These are phyloP conservation scores for Ischnura elegans DNA, from an alignment of 2,888 invertebrate species.

Conservation along the genomic window DNA sequence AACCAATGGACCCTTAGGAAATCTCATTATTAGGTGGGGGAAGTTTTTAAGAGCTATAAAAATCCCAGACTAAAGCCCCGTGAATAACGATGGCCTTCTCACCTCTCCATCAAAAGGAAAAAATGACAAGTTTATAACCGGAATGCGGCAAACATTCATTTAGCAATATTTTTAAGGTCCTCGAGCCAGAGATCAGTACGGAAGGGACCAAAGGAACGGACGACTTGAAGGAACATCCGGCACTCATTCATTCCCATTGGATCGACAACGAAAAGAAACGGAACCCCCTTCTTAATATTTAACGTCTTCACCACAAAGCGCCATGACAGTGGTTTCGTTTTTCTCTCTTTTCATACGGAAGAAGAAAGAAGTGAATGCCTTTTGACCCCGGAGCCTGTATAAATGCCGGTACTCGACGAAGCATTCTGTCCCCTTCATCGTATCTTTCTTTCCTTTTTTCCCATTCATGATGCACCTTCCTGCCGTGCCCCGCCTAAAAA, in stretches of 20 bases:
- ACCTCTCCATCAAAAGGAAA: background rate
- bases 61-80: background rate
- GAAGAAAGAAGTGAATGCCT: background rate
- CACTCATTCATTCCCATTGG: constrained; percentile 4
- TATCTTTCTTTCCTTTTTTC: background rate
- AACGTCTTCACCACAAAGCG: background rate
- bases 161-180: background rate
- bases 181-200: background rate
- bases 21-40: background rate
- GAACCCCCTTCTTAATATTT: background rate
- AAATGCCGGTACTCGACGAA: background rate
- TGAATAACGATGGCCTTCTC: background rate
- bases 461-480: constrained; percentile 9
- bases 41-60: background rate
- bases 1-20: background rate
- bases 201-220: background rate
- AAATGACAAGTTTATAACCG: background rate
- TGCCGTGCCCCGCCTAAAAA: background rate
- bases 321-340: background rate
- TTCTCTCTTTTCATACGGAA: background rate
- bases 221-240: background rate
- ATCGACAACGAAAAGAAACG: constrained; percentile 1
- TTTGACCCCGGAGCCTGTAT: constrained; percentile 19
- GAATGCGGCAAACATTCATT: background rate
- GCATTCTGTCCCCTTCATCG: constrained; percentile 18